These are phyloP conservation scores for Leptinotarsa peninsularis DNA, from an alignment of 2,888 invertebrate species.

Conservation along the genomic window DNA sequence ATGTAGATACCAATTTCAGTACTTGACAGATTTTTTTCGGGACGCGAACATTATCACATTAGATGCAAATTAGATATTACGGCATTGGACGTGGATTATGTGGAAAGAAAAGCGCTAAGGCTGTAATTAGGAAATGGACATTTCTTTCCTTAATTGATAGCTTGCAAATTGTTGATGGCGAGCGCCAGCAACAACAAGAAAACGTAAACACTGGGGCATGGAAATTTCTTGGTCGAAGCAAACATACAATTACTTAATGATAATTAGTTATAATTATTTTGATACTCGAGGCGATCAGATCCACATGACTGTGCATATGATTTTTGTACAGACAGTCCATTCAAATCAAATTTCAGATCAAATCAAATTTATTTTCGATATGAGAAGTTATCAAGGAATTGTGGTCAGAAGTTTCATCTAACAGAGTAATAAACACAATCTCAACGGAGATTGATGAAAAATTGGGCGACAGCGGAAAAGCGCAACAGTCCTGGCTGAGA, in stretches of 20 bases:
- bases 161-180: background rate
- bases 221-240: background rate
- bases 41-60: conserved; percentile 26
- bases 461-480: too few species aligned
- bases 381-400: too few species aligned
- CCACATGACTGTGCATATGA: too few species aligned
- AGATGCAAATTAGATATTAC: conserved; percentile 31
- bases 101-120: background rate
- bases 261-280: too few species aligned
- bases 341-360: too few species aligned
- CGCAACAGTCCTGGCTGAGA: too few species aligned
- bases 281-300: background rate
- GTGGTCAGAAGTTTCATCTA: too few species aligned
- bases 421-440: too few species aligned
- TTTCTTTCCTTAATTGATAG: background rate
- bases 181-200: background rate
- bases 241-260: background rate
- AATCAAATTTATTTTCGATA: too few species aligned
- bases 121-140: background rate
- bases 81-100: conserved; percentile 22
- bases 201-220: background rate
- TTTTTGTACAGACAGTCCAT: too few species aligned
- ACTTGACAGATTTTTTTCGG: conserved; percentile 20
- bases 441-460: too few species aligned
- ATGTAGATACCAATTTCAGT: conserved; percentile 38